phyloP scores from a whole-genome alignment of 2,797 vertebrate genomes.

The Hippoglossus hippoglossus region DNA sequence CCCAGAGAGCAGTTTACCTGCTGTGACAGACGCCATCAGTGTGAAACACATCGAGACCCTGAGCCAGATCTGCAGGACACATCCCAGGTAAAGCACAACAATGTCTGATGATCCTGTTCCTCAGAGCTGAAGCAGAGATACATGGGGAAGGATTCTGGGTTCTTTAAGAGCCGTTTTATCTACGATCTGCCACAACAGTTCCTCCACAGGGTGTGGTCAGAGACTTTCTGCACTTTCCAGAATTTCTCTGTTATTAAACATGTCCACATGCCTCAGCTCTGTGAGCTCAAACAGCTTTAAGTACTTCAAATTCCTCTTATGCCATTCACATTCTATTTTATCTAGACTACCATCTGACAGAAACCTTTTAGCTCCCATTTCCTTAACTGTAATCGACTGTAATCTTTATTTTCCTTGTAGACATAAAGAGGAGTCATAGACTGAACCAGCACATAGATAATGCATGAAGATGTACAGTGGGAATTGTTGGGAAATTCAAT shows the following conservation, averaged over 20 bases:
- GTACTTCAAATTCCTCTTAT: slow-evolving; percentile 4
- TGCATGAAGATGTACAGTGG: slow-evolving; percentile 7
- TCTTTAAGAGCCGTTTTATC: not conserved
- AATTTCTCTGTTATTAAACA: not conserved
- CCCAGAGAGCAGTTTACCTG: slow-evolving; percentile 33
- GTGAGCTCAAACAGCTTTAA: not conserved
- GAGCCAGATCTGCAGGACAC: slow-evolving; percentile 90
- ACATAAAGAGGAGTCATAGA: not conserved
- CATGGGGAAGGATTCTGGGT: not conserved
- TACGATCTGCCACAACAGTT: not conserved
- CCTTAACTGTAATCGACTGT: slow-evolving; percentile 15
- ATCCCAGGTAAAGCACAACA: slow-evolving; percentile 86
- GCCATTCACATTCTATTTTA: not conserved
- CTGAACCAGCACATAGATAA: slow-evolving; percentile 1
- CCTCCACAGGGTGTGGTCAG: too few relatives aligned
- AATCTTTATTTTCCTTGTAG: not conserved
- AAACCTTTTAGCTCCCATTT: slow-evolving; percentile 34
- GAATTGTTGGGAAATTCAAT: slow-evolving; percentile 24
- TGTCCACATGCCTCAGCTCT: not conserved
- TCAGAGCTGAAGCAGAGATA: not conserved
- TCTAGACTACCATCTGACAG: not conserved
- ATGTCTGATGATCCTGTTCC: not conserved
- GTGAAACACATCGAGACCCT: slow-evolving; percentile 89
- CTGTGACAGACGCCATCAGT: slow-evolving; percentile 76
- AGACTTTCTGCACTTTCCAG: not conserved